Percentiles rank a stretch among this genome's conserved stretches.
These are phyloP conservation scores for Percopsis transmontana DNA, from an alignment of 2,113 vertebrate species.

Conservation along the genomic window DNA sequence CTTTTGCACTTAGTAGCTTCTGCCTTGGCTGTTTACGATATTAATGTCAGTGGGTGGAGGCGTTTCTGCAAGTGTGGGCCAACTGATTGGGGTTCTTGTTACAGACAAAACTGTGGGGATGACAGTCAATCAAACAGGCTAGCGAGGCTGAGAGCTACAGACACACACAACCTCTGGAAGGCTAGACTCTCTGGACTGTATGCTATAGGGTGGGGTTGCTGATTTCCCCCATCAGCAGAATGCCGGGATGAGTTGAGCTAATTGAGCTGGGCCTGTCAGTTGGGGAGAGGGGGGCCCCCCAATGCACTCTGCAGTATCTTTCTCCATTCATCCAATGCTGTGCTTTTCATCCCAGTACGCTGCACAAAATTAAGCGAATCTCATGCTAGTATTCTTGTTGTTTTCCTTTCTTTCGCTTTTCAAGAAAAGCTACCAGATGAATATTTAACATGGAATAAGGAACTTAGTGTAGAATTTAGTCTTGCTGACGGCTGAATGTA, in stretches of 20 bases:
- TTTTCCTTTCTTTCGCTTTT: constrained; percentile 2
- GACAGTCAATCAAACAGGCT: constrained; percentile 46
- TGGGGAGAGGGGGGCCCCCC: constrained; percentile 55
- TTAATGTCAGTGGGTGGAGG: constrained; percentile 64
- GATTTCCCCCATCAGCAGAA: constrained; percentile 76
- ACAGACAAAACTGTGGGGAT: constrained; percentile 61
- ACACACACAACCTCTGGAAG: constrained; percentile 51
- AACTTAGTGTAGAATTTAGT: too few relatives aligned
- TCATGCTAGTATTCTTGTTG: constrained; percentile 6
- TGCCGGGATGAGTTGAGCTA: constrained; percentile 73
- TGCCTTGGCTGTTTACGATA: constrained; percentile 38
- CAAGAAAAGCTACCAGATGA: background rate
- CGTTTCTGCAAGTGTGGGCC: constrained; percentile 47
- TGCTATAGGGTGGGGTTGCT: constrained; percentile 46
- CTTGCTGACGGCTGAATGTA: too few relatives aligned
- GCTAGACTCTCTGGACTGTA: constrained; percentile 61
- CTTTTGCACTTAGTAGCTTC: constrained; percentile 37
- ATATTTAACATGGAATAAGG: constrained; percentile 7
- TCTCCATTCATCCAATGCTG: constrained; percentile 51
- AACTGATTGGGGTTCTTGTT: constrained; percentile 74
- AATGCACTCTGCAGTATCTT: constrained; percentile 70
- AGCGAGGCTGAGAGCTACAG: constrained; percentile 37
- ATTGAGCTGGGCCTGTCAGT: constrained; percentile 73
- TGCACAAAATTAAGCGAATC: constrained; percentile 18
- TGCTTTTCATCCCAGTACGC: constrained; percentile 46